Percentiles rank a stretch among this genome's conserved stretches.
phyloP scores from a whole-genome alignment of 2,888 invertebrate species.

The Sepiola atlantica region DNA sequence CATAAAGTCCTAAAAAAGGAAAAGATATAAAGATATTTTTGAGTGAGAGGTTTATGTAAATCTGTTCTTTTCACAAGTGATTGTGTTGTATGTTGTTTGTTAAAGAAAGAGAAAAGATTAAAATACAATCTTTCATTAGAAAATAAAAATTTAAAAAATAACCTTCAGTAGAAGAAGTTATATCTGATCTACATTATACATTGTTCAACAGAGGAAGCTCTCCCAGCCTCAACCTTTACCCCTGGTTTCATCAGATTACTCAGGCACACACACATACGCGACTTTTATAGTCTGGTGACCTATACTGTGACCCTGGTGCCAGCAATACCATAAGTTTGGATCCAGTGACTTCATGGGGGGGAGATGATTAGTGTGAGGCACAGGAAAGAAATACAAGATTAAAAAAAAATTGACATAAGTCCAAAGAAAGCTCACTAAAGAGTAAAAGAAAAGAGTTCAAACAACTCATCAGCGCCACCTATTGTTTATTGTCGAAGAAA shows the following conservation, averaged over 20 bases:
- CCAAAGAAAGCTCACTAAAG: not conserved
- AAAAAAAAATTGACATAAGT: not conserved
- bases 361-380: constrained; percentile 1
- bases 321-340: constrained; percentile 40
- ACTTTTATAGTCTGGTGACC: constrained; percentile 42
- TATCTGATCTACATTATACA: constrained; percentile 34
- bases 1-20: not conserved
- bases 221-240: not conserved
- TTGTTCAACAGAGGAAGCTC: not conserved
- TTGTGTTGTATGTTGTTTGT: constrained; percentile 14
- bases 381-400: not conserved
- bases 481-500: constrained; percentile 42
- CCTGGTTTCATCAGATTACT: not conserved
- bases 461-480: not conserved
- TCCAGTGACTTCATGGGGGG: not conserved
- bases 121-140: not conserved
- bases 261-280: not conserved
- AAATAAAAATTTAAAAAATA: constrained; percentile 36
- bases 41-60: not conserved
- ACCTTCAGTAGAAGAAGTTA: not conserved
- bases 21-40: not conserved
- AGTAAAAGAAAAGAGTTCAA: constrained; percentile 24
- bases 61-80: not conserved
- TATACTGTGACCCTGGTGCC: constrained; percentile 45
- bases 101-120: not conserved